phyloP scores from a whole-genome alignment of 2,888 invertebrate genomes.

The Tetramorium bicarinatum region DNA sequence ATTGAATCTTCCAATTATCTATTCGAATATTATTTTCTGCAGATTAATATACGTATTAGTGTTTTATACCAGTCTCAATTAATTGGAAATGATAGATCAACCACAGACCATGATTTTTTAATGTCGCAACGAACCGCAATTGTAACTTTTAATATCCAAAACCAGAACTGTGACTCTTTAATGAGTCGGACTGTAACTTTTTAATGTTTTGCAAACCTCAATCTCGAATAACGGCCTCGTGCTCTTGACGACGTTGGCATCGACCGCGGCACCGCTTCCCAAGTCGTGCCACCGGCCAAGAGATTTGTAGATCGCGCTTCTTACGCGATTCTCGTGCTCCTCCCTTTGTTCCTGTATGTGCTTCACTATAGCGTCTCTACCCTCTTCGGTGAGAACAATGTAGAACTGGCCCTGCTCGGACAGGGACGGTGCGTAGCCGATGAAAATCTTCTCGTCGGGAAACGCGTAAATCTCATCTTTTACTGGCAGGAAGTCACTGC shows the following conservation, averaged over 20 bases:
- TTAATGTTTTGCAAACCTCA: slow-evolving; percentile 87
- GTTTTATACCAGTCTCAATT: slow-evolving; percentile 16
- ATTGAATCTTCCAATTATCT: background rate
- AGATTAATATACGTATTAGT: background rate
- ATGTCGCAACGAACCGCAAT: background rate
- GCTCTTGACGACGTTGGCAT: slow-evolving; percentile 87
- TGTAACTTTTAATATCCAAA: slow-evolving; percentile 3
- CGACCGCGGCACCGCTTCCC: slow-evolving; percentile 90
- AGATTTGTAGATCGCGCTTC: slow-evolving; percentile 88
- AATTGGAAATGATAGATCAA: background rate
- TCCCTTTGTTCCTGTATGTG: slow-evolving; percentile 76
- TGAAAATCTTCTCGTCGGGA: slow-evolving; percentile 85
- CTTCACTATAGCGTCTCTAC: slow-evolving; percentile 87
- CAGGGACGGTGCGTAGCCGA: slow-evolving; percentile 91
- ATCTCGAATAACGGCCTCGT: slow-evolving; percentile 89
- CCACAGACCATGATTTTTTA: background rate
- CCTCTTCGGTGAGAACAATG: slow-evolving; percentile 88
- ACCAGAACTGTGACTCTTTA: slow-evolving; percentile 15
- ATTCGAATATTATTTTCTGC: background rate
- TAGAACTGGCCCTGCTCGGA: slow-evolving; percentile 90
- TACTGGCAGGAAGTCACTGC: slow-evolving; percentile 87
- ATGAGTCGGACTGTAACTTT: slow-evolving; percentile 65
- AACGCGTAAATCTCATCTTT: slow-evolving; percentile 84
- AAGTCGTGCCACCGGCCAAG: slow-evolving; percentile 88
- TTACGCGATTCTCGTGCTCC: slow-evolving; percentile 80